Base-by-base conservation (phyloP, 2,888 invertebrate species). In the Xestia rhomboidea region DNA sequence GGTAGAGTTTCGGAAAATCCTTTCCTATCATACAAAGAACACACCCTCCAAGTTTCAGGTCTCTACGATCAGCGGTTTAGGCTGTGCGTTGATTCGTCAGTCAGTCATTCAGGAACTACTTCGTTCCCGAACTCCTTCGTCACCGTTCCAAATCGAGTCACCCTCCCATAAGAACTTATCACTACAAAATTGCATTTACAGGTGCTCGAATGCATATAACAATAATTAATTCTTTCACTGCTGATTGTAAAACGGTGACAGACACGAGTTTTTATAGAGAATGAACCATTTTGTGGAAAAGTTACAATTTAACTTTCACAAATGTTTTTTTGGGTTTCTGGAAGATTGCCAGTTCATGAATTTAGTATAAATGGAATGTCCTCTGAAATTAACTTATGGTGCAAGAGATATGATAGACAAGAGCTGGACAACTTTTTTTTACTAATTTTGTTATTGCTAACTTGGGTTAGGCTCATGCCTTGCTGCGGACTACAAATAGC, bases 281-380 rank as follows among this genome's bases (percentile, higher is more conserved):
- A 57, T 46, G 0, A 44, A 34, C 27, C 3, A n/a, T 44, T 41
- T 74, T 49, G 41, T 68, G 24, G 63, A 44, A 21, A 60, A 64
- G 24, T 77, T 3, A 74, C 57, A 73, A n/a, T n/a, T n/a, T n/a
- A n/a, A 63, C n/a, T 66, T 68, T 83, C 18, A 41, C 54, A 66
- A 60, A 49, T 63, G 10, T 73, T 70, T 79, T 68, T 68, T 74
- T 66, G 13, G 64, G 67, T 69, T 67, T 4, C 66, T 86, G 71
- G 76, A 67, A 73, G 38, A 15, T 68, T 75, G 76, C 70, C 74
- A 82, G 63, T 18, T 67, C 62, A 49, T 69, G 8, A 46, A 64
- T 66, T 83, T 11, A 49, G 63, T 72, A 68, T 21, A n/a, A n/a
- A n/a, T 71, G 49, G 78, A 68, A 71, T 77, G 62, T 44, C 8